Base-by-base conservation (phyloP, 2,113 vertebrate species). In the Dromaius novaehollandiae region DNA sequence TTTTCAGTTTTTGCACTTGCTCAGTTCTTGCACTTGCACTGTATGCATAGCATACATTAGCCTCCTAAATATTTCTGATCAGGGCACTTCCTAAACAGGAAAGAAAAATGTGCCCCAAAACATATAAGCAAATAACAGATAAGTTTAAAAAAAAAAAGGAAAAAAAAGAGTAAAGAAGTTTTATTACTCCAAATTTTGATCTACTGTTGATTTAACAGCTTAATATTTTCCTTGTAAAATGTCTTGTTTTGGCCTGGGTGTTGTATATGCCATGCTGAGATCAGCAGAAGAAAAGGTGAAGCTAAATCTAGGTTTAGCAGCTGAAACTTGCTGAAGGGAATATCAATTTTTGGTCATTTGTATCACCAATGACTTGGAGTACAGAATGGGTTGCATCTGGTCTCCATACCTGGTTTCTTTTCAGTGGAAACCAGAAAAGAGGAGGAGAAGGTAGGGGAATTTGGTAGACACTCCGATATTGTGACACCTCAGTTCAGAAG, bases 361-460 rank as follows among this genome's bases (percentile, higher is more conserved):
- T 63, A 17, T 65, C 56, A 50, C 32, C n/a, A 28, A 26, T 51
- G 26, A 42, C n/a, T 64, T 58, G 13, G 15, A 40, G 24, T n/a
- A 70, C n/a, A 56, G 46, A 63, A 56, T 42, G 14, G 7, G 2
- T 64, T 11, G 3, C 7, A 76, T 70, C 20, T 36, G 63, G 13
- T 21, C 63, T 48, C 69, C 87, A 48, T 26, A 42, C 14, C 19
- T 58, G 11, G 25, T 51, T 65, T 51, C 30, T 58, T 65, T 71
- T 56, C 36, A 50, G 24, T 71, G 48, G 40, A 58, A 88, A 58
- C 21, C 36, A 65, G 26, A 30, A 71, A 34, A 65, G 40, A 82
- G 10, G 1, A 3, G 2, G 16, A 60, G 36, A 77, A 3, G 1
- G 1, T n/a, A 53, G 17, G 1, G 36, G 28, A 71, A 88, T 51